Conservation (phyloP, 2,888 invertebrate genomes). For the Amblyteles armatorius region DNA sequence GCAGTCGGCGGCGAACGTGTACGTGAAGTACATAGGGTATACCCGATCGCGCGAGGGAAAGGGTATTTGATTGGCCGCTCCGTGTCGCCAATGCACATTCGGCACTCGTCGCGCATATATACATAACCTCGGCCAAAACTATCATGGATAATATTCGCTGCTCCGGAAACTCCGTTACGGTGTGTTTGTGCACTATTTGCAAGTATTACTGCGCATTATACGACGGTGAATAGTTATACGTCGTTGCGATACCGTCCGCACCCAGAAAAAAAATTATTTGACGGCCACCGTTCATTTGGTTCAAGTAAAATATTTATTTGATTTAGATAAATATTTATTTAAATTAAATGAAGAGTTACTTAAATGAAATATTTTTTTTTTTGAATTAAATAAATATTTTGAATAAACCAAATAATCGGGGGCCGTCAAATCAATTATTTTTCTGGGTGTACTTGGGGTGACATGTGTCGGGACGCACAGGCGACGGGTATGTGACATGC, state of each 20-base stretch:
- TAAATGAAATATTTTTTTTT: too few relatives aligned
- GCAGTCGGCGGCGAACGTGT: neutral
- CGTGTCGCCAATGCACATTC: neutral
- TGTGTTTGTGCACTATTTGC: slow-evolving; percentile 38
- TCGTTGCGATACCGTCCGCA: neutral
- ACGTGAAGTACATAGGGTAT: neutral
- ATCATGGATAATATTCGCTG: neutral
- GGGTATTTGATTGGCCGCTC: neutral
- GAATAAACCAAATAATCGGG: too few relatives aligned
- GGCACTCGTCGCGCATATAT: neutral
- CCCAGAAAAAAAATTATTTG: too few relatives aligned
- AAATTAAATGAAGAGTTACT: too few relatives aligned
- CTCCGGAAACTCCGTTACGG: slow-evolving; percentile 39
- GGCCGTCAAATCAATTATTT: too few relatives aligned
- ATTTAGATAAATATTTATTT: too few relatives aligned
- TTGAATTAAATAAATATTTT: too few relatives aligned
- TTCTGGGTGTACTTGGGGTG: neutral
- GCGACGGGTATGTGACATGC: too few relatives aligned
- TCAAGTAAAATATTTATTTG: too few relatives aligned
- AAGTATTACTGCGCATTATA: slow-evolving; percentile 33
- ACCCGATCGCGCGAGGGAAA: neutral
- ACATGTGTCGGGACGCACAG: neutral
- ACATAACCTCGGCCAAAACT: neutral
- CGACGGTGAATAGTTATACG: slow-evolving; percentile 13
- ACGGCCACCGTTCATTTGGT: too few relatives aligned